Conservation (phyloP, 2,888 invertebrate genomes). For the Drosophila neonasuta region DNA sequence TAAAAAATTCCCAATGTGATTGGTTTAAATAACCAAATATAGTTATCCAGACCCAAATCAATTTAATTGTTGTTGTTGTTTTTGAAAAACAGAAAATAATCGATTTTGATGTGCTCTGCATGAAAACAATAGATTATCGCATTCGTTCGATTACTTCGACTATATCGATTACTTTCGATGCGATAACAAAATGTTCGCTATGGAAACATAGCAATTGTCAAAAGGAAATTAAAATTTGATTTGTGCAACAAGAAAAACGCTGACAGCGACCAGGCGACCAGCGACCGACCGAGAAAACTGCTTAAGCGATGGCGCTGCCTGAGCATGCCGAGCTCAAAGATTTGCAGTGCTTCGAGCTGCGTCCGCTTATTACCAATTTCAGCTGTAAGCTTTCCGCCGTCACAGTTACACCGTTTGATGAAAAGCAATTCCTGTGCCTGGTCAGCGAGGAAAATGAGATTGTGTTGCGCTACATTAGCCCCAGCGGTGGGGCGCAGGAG, state of each 20-base stretch:
- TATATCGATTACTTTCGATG: slow-evolving; percentile 35
- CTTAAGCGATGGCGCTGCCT: slow-evolving; percentile 61
- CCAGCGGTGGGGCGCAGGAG: slow-evolving; percentile 72
- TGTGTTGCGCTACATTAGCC: slow-evolving; percentile 79
- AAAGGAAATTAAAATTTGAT: slow-evolving; percentile 57
- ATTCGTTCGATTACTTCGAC: background rate
- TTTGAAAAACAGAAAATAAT: background rate
- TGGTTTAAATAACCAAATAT: too few relatives aligned
- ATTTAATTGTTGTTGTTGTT: too few relatives aligned
- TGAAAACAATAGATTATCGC: background rate
- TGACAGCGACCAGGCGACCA: slow-evolving; percentile 24
- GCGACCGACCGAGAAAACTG: slow-evolving; percentile 34
- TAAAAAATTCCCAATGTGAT: background rate
- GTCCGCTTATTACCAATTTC: slow-evolving; percentile 81
- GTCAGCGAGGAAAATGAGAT: slow-evolving; percentile 82
- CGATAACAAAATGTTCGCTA: slow-evolving; percentile 52
- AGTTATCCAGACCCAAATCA: background rate
- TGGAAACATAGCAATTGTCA: slow-evolving; percentile 57
- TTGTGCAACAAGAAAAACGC: slow-evolving; percentile 53
- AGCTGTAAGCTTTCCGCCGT: slow-evolving; percentile 81
- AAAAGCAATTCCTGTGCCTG: slow-evolving; percentile 80
- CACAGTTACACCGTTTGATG: slow-evolving; percentile 78
- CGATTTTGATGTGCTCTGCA: background rate
- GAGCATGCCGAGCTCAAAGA: slow-evolving; percentile 71
- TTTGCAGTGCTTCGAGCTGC: slow-evolving; percentile 79